A percentile compares a stretch with the other conserved stretches of the same genome.
Conservation (phyloP, 92 coral and sea anemone genomes). For the Pocillopora grandis region DNA sequence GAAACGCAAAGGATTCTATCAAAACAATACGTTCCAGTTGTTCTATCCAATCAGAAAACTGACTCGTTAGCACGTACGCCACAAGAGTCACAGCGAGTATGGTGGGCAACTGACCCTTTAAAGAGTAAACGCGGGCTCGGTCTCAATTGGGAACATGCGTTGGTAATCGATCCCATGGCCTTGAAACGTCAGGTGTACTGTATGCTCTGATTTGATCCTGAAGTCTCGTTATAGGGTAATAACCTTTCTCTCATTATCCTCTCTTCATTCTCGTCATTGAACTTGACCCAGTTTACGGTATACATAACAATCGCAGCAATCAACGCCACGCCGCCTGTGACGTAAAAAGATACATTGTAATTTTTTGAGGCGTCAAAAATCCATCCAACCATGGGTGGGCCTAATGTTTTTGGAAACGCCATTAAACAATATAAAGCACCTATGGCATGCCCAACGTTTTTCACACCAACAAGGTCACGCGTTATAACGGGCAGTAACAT, state of each 20-base stretch:
- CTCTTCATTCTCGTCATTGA: neutral
- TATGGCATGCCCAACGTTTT: constrained; percentile 57
- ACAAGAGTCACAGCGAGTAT: neutral
- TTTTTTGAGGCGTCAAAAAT: constrained; percentile 51
- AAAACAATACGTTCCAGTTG: neutral
- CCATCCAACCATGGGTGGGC: constrained; percentile 77
- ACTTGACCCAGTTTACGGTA: constrained; percentile 9
- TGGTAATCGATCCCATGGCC: no score
- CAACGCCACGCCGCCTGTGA: constrained; percentile 50
- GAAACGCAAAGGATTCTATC: no score
- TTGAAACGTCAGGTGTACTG: neutral
- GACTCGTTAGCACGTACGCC: neutral
- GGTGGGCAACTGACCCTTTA: neutral
- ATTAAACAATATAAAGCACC: constrained; percentile 67
- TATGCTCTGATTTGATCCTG: neutral
- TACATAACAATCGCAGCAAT: constrained; percentile 45
- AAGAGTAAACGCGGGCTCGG: neutral
- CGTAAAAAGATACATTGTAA: constrained; percentile 56
- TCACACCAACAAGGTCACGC: constrained; percentile 60
- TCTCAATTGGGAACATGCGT: neutral
- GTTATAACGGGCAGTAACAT: constrained; percentile 72
- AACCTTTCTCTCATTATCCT: neutral
- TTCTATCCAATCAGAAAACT: neutral
- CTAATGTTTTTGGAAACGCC: constrained; percentile 72
- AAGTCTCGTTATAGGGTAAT: neutral